phyloP scores from a whole-genome alignment of 2,797 vertebrate species.

The Nasua narica region DNA sequence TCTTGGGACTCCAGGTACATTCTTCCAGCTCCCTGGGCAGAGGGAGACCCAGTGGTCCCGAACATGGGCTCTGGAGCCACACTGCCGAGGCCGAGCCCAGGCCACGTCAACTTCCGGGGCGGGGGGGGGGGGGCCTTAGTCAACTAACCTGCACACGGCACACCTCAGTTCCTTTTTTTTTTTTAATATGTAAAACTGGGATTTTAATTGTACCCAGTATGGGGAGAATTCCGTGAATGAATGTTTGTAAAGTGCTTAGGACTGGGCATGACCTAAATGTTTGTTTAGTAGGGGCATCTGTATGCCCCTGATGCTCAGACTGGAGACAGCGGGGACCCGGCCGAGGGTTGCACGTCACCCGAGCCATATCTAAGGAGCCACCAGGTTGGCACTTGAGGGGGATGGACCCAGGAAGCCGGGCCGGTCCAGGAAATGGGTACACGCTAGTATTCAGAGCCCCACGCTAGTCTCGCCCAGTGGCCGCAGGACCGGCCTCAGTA shows the following conservation, averaged over 20 bases:
- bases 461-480: accelerated
- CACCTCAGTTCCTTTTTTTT: neutral
- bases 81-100: accelerated
- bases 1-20: neutral
- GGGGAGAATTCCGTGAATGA: neutral
- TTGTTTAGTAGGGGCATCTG: neutral
- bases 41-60: neutral
- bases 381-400: neutral
- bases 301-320: neutral
- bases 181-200: neutral
- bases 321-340: neutral
- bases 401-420: neutral
- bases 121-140: too few relatives aligned
- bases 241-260: neutral
- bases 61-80: neutral
- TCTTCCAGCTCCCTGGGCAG: accelerated
- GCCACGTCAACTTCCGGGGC: accelerated
- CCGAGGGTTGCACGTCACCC: neutral
- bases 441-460: too few relatives aligned
- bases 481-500: neutral
- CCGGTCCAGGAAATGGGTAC: too few relatives aligned
- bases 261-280: neutral
- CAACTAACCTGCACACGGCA: neutral
- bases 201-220: neutral
- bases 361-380: neutral